phyloP scores from a whole-genome alignment of 2,888 invertebrate species.

The Danaus chrysippus region DNA sequence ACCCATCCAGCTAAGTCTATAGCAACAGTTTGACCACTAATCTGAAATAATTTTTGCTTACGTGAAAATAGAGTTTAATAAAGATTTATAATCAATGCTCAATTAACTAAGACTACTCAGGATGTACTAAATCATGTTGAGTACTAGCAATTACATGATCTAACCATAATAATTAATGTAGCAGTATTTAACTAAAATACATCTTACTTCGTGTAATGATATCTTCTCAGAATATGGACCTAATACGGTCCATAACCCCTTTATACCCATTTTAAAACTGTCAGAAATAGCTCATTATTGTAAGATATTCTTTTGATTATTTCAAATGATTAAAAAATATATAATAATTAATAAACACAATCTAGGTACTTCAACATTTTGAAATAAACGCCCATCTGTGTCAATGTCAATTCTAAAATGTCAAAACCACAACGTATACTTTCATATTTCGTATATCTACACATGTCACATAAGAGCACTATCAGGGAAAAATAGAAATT shows the following conservation, averaged over 20 bases:
- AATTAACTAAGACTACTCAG: too few relatives aligned
- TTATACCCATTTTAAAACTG: slow-evolving; percentile 86
- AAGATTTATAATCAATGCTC: too few relatives aligned
- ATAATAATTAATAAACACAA: background rate
- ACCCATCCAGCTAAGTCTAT: slow-evolving; percentile 96
- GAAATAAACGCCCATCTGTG: background rate
- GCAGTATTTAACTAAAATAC: background rate
- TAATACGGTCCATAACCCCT: slow-evolving; percentile 90
- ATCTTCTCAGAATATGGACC: slow-evolving; percentile 87
- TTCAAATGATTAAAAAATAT: background rate
- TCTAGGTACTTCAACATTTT: background rate
- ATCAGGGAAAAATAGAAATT: too few relatives aligned
- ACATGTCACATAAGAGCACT: too few relatives aligned
- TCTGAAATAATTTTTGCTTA: slow-evolving; percentile 38
- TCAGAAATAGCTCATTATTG: too few relatives aligned
- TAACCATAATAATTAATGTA: background rate
- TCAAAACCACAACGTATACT: background rate
- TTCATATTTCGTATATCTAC: too few relatives aligned
- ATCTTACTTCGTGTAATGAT: slow-evolving; percentile 83
- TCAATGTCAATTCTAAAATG: background rate
- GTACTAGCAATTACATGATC: background rate
- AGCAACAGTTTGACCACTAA: slow-evolving; percentile 88
- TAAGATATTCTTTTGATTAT: too few relatives aligned
- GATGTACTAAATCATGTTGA: background rate
- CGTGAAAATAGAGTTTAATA: too few relatives aligned